phyloP scores from a whole-genome alignment of 2,797 vertebrate species.

The Halcyon chelicuti region DNA sequence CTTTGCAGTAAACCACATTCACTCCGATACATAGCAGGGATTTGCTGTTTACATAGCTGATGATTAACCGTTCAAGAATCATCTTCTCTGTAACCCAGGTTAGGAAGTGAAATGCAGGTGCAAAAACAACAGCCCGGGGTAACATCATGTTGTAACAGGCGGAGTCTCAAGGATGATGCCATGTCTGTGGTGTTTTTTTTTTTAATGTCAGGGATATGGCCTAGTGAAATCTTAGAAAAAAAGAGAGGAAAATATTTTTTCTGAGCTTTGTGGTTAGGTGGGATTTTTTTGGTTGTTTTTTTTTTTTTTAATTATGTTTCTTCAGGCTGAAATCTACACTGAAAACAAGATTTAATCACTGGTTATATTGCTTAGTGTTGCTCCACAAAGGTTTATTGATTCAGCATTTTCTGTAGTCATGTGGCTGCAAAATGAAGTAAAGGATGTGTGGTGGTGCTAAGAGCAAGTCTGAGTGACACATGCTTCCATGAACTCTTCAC shows the following conservation, averaged over 20 bases:
- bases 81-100: conserved; percentile 26
- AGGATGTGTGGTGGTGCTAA: neutral
- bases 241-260: conserved; percentile 9
- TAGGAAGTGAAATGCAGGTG: conserved; percentile 63
- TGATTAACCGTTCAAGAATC: conserved; percentile 34
- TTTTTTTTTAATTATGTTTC: neutral
- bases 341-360: conserved; percentile 47
- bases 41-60: conserved; percentile 42
- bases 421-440: neutral
- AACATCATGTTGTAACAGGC: conserved; percentile 10
- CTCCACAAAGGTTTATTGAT: conserved; percentile 41
- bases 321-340: conserved; percentile 25
- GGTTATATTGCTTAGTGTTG: conserved; percentile 30
- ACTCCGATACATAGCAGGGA: neutral
- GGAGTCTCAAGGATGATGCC: conserved; percentile 35
- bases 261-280: neutral
- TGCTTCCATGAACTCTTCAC: neutral
- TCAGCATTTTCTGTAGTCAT: conserved; percentile 11
- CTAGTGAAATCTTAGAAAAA: conserved; percentile 6
- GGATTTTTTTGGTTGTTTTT: neutral
- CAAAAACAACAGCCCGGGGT: conserved; percentile 62
- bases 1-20: neutral
- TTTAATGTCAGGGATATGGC: neutral
- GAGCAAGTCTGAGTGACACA: fast-evolving
- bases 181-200: neutral